A percentile compares a stretch with the other conserved stretches of the same genome.
Evolutionary conservation across 2,888 invertebrate species (phyloP).

Genomic region (Dynastes maya): DNA sequence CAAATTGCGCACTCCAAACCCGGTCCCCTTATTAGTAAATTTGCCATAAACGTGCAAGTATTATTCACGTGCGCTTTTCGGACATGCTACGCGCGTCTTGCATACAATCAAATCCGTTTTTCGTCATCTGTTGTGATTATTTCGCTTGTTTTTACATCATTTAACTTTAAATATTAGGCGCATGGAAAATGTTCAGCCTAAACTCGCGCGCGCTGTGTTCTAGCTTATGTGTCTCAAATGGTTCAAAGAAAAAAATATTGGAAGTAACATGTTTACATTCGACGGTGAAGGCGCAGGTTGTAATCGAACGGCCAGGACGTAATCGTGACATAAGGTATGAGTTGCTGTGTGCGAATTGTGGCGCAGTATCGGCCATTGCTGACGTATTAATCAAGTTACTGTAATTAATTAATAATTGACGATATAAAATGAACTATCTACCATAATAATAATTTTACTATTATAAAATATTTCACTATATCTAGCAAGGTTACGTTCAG

Average conservation of each 20-base stretch:
- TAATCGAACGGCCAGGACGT: neutral
- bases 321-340: conserved; percentile 30
- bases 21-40: conserved; percentile 56
- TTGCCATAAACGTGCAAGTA: conserved; percentile 53
- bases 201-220: neutral
- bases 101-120: conserved; percentile 4
- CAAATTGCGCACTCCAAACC: conserved; percentile 69
- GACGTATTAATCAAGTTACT: neutral
- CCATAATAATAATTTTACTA: neutral
- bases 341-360: conserved; percentile 7
- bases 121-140: neutral
- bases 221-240: neutral
- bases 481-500: too few species aligned
- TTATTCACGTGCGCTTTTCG: conserved; percentile 35
- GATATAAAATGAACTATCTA: neutral
- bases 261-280: conserved; percentile 6
- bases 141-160: neutral
- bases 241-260: neutral
- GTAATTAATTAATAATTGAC: neutral
- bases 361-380: conserved; percentile 10
- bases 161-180: neutral
- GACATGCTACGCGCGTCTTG: neutral
- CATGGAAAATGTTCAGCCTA: neutral
- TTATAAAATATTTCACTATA: too few species aligned
- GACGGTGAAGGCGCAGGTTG: neutral